Base-by-base conservation (phyloP, 1,140 invertebrate species). In the Euwallacea similis region DNA sequence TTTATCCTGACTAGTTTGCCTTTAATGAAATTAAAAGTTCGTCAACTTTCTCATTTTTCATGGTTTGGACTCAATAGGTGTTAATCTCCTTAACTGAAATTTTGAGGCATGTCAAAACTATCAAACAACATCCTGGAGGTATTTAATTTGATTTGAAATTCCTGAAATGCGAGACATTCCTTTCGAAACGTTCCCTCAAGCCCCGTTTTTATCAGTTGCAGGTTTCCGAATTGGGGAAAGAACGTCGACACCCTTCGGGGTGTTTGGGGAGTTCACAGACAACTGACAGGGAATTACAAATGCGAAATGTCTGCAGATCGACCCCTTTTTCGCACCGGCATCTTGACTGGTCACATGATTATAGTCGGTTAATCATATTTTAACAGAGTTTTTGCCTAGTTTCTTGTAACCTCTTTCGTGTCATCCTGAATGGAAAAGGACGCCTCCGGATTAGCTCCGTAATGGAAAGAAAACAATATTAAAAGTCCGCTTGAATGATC, bases 271-370 rank as follows among this genome's bases (percentile, higher is more conserved):
- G 87, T 91, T 1, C 85, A 86, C 43, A 82, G 82, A 59, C 82
- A 84, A 60, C 78, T 86, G 59, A 84, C 83, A 42, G 88, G 87
- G 3, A 76, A 74, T 43, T 89, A 88, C 79, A 88, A 85, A 76
- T 89, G 88, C 75, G 87, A 89, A 75, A 85, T 88, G 59, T 86
- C 87, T 0, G 87, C 87, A 7, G 87, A 88, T 68, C 80, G 81
- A 0, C 87, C 87, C 0, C 76, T 81, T 60, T 88, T 87, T 70
- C 86, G 88, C 77, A 87, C 86, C 0, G 80, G 84, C n/a, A 81
- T 84, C 54, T 78, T 83, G 68, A 78, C 77, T 21, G 82, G 84
- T 43, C 76, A 75, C 44, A 85, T 89, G 81, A 81, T 82, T 67
- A 85, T 89, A 60, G 85, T 86, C 67, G 87, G 88, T 89, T 50